Conservation (phyloP, 2,113 vertebrate genomes). For the Oncorhynchus gorbuscha region DNA sequence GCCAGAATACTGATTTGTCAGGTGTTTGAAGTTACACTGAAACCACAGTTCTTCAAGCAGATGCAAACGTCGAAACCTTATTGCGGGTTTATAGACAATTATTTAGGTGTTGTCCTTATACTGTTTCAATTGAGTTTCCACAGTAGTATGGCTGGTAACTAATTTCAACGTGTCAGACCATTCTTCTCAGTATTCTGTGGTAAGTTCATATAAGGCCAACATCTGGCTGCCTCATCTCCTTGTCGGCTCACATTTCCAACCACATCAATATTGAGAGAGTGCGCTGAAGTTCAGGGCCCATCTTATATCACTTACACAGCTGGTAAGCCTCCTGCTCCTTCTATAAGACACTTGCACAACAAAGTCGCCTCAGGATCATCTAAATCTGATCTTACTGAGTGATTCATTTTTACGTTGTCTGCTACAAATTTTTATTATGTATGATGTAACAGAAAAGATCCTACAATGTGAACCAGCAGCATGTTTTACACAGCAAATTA, state of each 20-base stretch:
- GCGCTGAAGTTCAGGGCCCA: conserved; percentile 49
- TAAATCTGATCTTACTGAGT: conserved; percentile 15
- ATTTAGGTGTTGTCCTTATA: not conserved
- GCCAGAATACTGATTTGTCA: too few relatives aligned
- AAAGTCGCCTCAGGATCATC: conserved; percentile 29
- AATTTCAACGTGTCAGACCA: not conserved
- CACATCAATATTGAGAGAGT: conserved; percentile 58
- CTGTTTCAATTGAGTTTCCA: not conserved
- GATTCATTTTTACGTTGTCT: not conserved
- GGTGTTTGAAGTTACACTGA: too few relatives aligned
- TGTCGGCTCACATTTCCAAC: conserved; percentile 56
- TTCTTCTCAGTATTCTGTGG: conserved; percentile 37
- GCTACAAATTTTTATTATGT: conserved; percentile 3
- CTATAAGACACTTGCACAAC: conserved; percentile 9
- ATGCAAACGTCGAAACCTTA: not conserved
- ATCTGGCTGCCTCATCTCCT: conserved; percentile 67
- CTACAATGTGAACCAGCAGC: not conserved
- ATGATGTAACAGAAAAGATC: not conserved
- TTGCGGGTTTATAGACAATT: not conserved
- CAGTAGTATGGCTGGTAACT: not conserved
- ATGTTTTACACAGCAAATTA: not conserved
- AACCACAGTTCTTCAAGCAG: too few relatives aligned
- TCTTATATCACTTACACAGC: conserved; percentile 51
- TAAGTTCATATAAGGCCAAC: conserved; percentile 59
- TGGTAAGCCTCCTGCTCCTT: conserved; percentile 29